phyloP scores from a whole-genome alignment of 2,888 invertebrate species.

The Deilephila elpenor region DNA sequence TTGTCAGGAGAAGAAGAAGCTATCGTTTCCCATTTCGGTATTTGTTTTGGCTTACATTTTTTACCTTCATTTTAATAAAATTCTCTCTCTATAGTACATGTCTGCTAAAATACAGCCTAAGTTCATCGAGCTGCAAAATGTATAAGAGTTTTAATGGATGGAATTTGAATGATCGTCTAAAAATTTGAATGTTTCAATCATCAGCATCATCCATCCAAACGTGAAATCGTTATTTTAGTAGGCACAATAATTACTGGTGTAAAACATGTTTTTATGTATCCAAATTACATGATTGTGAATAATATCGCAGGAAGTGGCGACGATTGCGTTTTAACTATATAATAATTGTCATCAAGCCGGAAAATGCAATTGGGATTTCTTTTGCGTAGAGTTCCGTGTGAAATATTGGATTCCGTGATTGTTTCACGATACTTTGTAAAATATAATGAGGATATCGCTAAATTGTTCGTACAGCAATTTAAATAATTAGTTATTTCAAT shows the following conservation, averaged over 20 bases:
- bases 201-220: not conserved
- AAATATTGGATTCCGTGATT: not conserved
- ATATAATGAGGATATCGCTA: not conserved
- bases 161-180: no score
- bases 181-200: not conserved
- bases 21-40: no score
- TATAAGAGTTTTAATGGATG: no score
- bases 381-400: not conserved
- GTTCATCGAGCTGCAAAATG: no score
- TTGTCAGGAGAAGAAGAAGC: no score
- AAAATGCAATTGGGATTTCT: not conserved
- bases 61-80: no score
- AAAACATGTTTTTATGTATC: conserved; percentile 11
- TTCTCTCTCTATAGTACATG: no score
- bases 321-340: conserved; percentile 28
- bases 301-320: conserved; percentile 11
- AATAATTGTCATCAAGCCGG: not conserved
- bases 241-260: not conserved
- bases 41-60: no score
- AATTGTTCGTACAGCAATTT: no score
- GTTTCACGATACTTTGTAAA: not conserved
- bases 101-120: no score
- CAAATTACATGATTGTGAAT: conserved; percentile 12
- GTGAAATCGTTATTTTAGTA: not conserved
- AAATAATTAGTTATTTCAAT: no score